Conservation (phyloP, 2,113 vertebrate species). For the Hydrolagus affinis region DNA sequence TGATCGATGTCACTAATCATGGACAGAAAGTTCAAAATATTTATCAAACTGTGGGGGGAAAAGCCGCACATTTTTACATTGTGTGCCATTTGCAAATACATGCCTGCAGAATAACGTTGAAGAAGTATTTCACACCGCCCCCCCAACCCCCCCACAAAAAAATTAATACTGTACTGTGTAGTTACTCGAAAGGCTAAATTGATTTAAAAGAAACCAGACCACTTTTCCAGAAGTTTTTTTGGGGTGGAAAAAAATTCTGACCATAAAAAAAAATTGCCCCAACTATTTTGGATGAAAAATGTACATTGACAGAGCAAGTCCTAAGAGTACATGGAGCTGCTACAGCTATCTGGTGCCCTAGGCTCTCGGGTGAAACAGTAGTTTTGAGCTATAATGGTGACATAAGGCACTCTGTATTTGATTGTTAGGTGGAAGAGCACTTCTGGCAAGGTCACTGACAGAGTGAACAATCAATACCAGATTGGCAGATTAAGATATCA, state of each 20-base stretch:
- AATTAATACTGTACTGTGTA: too few relatives aligned
- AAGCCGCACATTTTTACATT: slow-evolving; percentile 7
- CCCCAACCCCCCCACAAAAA: too few relatives aligned
- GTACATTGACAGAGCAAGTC: slow-evolving; percentile 18
- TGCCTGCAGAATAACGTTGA: too few relatives aligned
- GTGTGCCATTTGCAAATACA: neutral
- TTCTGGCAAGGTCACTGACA: slow-evolving; percentile 53
- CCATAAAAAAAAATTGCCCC: neutral
- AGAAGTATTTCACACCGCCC: too few relatives aligned
- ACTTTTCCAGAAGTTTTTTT: too few relatives aligned
- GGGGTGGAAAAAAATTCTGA: too few relatives aligned
- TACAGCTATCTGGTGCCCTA: slow-evolving; percentile 3
- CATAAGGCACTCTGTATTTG: slow-evolving; percentile 45
- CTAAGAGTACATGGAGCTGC: neutral
- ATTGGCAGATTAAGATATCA: slow-evolving; percentile 54
- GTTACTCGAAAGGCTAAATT: too few relatives aligned
- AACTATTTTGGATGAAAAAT: slow-evolving; percentile 31
- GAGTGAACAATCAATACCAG: slow-evolving; percentile 56
- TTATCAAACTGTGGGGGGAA: neutral
- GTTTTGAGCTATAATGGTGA: slow-evolving; percentile 29
- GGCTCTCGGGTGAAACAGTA: slow-evolving; percentile 13
- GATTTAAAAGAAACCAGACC: too few relatives aligned
- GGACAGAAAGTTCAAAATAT: neutral
- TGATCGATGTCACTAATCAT: slow-evolving; percentile 6
- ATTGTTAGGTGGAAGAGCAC: slow-evolving; percentile 53